Conservation (phyloP, 2,888 invertebrate genomes). For the Zele albiditarsus region DNA sequence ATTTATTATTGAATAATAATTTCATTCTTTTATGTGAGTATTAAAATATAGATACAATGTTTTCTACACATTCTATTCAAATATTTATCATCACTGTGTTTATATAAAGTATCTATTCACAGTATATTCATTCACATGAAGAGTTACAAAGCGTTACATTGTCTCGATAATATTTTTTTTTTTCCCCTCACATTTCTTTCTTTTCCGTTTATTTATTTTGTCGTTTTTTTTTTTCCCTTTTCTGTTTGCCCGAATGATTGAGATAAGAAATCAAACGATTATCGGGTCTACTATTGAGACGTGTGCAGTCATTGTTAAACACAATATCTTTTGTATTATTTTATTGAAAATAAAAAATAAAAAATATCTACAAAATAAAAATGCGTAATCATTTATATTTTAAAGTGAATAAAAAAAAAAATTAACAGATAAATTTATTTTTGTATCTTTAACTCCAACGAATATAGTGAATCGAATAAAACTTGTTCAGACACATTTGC, state of each 20-base stretch:
- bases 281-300: not conserved
- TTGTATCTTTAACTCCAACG: not conserved
- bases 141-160: not conserved
- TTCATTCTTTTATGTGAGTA: not conserved
- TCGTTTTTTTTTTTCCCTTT: not conserved
- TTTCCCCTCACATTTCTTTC: too few species aligned
- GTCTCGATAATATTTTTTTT: not conserved
- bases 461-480: not conserved
- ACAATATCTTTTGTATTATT: slow-evolving; percentile 3
- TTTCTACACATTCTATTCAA: not conserved
- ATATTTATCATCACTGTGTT: slow-evolving; percentile 2
- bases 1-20: not conserved
- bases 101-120: slow-evolving; percentile 3
- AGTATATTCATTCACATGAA: not conserved
- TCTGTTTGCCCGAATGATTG: not conserved
- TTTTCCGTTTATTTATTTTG: not conserved
- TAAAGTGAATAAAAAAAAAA: not conserved
- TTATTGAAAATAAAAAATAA: not conserved
- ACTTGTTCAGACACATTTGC: slow-evolving; percentile 1
- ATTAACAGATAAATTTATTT: not conserved
- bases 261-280: slow-evolving; percentile 9
- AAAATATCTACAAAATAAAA: too few species aligned
- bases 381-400: too few species aligned
- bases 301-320: not conserved
- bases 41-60: not conserved